These are phyloP conservation scores for Otus sunia DNA, from an alignment of 2,113 vertebrate species.

Conservation along the genomic window DNA sequence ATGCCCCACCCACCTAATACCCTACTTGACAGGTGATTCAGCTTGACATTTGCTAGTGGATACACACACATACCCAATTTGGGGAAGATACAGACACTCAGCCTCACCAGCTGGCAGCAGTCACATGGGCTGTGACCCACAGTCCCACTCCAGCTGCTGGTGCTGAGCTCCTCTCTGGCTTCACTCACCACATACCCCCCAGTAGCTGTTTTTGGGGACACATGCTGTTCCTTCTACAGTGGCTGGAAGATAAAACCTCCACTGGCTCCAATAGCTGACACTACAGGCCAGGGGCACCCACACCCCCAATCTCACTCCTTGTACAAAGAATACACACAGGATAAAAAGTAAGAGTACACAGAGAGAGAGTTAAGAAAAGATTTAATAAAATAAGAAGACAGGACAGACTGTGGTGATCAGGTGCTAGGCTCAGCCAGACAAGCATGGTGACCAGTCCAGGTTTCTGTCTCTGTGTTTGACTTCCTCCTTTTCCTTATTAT, in stretches of 20 bases:
- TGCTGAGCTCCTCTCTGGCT: rapidly evolving
- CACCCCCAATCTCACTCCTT: not conserved
- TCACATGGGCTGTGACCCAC: rapidly evolving
- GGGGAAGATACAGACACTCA: not conserved
- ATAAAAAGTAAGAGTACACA: not conserved
- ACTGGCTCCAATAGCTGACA: not conserved
- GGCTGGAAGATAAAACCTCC: rapidly evolving
- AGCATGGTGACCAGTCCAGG: not conserved
- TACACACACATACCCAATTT: not conserved
- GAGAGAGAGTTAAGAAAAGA: not conserved
- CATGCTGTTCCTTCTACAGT: not conserved
- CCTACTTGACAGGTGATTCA: not conserved
- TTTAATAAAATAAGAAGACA: not conserved
- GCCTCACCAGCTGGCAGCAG: rapidly evolving
- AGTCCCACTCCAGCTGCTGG: rapidly evolving
- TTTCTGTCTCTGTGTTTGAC: not conserved
- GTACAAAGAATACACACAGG: not conserved
- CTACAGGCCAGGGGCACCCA: rapidly evolving
- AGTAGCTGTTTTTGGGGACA: not conserved
- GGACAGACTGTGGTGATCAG: not conserved
- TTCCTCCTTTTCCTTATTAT: not conserved
- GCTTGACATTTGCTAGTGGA: not conserved
- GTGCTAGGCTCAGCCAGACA: not conserved
- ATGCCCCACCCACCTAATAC: rapidly evolving
- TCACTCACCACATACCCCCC: not conserved